Base-by-base conservation (phyloP, 2,888 invertebrate species). In the Arge pagana region DNA sequence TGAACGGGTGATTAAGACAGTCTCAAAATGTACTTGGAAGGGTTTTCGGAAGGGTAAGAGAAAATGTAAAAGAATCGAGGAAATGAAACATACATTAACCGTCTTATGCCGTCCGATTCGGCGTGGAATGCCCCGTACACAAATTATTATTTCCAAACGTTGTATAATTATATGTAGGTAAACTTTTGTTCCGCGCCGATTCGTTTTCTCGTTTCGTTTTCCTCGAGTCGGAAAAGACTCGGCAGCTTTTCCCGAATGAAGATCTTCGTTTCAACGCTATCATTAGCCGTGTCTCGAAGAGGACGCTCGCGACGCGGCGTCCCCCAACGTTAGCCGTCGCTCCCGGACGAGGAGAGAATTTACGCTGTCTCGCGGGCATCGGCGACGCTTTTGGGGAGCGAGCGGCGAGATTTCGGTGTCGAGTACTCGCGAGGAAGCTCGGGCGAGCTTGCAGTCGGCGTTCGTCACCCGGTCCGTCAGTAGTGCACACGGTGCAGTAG, bases 391-490 rank as follows among this genome's bases (percentile, higher is more conserved):
- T 45, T 45, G 7, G 33, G 45, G 45, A 26, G 8, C 28, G 33
- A 23, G 16, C 13, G 23, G 15, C 13, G 45, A 45, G 19, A 33
- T 45, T 45, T 45, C 24, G 10, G 33, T 23, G 21, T 8, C 21
- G 21, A 15, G 13, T 4, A 16, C 28, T 6, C 19, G 42, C 28
- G 15, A 42, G n/a, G 19, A 13, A 30, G 11, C 28, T n/a, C 19
- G 19, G 19, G 19, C n/a, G 24, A 45, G 45, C 45, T 45, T 35
- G 33, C 45, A 45, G 45, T 45, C 45, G 45, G 33, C 33, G 45
- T 35, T 19, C 11, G 45, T 45, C 45, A 45, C 33, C 35, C 42
- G 42, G 28, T 28, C 30, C 28, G 28, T 28, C 30, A 28, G 28
- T n/a, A 30, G 26, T 13, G 19, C 33, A 33, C 23, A n/a, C 33